phyloP scores from a whole-genome alignment of 1,140 invertebrate genomes.

The Sipha flava region DNA sequence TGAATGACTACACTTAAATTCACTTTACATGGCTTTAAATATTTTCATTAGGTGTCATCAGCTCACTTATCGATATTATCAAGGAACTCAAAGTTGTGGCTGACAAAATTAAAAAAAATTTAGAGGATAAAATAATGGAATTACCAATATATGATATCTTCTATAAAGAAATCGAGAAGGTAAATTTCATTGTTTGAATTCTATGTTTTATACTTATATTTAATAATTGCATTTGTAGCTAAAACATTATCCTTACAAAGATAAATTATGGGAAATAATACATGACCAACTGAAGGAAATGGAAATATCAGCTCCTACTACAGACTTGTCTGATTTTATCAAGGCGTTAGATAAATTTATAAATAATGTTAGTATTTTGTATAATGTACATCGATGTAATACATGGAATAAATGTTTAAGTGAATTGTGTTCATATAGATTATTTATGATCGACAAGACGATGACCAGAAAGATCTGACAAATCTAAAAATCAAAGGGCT shows the following conservation, averaged over 20 bases:
- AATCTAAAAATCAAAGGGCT: not conserved
- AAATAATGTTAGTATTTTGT: not conserved
- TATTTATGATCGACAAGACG: not conserved
- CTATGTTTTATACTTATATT: not conserved
- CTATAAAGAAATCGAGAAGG: not conserved
- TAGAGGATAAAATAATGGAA: not conserved
- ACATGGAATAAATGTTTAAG: not conserved
- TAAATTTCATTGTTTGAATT: not conserved
- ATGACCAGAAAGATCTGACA: not conserved
- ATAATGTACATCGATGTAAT: conserved; percentile 26
- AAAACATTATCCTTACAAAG: conserved; percentile 12
- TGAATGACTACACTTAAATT: not conserved
- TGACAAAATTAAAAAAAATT: not conserved
- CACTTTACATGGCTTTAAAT: not conserved
- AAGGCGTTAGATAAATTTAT: not conserved
- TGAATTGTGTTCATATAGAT: not conserved
- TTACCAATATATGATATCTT: not conserved
- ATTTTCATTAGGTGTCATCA: not conserved
- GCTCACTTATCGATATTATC: not conserved
- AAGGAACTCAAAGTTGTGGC: not conserved
- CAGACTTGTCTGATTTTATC: not conserved
- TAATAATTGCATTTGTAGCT: not conserved
- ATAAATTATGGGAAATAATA: not conserved
- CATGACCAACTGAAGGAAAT: not conserved
- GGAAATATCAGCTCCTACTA: not conserved